Conservation (phyloP, 2,797 vertebrate genomes). For the Hyperoplus immaculatus region DNA sequence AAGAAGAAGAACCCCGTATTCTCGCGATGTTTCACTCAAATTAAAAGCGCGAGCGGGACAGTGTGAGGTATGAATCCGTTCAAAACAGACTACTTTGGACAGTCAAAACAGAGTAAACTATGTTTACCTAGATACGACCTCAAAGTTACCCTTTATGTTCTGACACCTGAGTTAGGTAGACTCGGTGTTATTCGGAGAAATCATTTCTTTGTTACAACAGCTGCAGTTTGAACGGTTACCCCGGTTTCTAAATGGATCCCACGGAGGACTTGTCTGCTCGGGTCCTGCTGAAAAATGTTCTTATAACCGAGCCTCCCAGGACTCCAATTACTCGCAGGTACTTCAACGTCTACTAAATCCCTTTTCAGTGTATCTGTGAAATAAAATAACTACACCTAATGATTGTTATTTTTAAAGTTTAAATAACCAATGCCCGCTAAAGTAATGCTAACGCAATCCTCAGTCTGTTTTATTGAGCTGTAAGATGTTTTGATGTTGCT, state of each 20-base stretch:
- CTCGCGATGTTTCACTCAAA: slow-evolving; percentile 72
- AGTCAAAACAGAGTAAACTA: background rate
- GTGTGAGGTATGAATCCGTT: slow-evolving; percentile 1
- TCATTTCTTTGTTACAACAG: no score
- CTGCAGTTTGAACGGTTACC: background rate
- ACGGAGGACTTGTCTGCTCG: slow-evolving; percentile 79
- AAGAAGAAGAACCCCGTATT: slow-evolving; percentile 1
- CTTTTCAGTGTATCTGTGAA: background rate
- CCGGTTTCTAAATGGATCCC: slow-evolving; percentile 66
- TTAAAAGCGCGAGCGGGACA: slow-evolving; percentile 66
- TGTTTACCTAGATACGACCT: background rate
- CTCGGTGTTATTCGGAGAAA: rapidly evolving
- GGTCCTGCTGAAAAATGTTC: slow-evolving; percentile 70
- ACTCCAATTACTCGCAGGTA: slow-evolving; percentile 79
- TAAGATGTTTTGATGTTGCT: background rate
- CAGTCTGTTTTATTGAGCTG: background rate
- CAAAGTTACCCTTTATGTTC: rapidly evolving
- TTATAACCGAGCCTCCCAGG: slow-evolving; percentile 68
- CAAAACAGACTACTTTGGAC: background rate
- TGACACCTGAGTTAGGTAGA: background rate
- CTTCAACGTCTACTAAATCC: background rate
- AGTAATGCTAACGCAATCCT: background rate
- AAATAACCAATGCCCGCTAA: background rate
- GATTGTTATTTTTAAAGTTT: background rate
- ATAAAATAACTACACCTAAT: no score